These are phyloP conservation scores for Jaculus jaculus DNA, from an alignment of 2,113 vertebrate genomes.

Conservation along the genomic window DNA sequence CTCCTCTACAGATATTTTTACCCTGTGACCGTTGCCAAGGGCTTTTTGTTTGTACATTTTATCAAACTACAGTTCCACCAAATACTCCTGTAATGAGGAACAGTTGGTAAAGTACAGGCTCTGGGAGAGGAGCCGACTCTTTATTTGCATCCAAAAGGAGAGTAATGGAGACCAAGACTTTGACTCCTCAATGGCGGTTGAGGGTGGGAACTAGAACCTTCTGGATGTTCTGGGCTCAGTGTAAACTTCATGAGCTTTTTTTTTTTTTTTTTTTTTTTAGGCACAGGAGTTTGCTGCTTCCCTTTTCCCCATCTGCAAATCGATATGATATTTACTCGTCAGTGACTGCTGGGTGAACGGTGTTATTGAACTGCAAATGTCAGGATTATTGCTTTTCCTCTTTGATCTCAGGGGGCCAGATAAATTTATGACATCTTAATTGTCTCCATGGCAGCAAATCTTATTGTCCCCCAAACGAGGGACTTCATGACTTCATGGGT, in stretches of 20 bases:
- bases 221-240: neutral
- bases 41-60: constrained; percentile 60
- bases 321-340: neutral
- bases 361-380: constrained; percentile 49
- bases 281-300: neutral
- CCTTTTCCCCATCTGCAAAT: constrained; percentile 5
- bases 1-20: constrained; percentile 8
- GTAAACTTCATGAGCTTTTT: constrained; percentile 30
- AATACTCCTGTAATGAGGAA: constrained; percentile 54
- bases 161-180: constrained; percentile 19
- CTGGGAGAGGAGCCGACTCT: neutral
- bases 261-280: no score
- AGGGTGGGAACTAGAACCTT: neutral
- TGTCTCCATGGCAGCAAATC: constrained; percentile 85
- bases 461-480: constrained; percentile 85
- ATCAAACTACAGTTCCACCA: constrained; percentile 45
- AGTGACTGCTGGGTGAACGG: constrained; percentile 13
- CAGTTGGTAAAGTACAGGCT: constrained; percentile 41
- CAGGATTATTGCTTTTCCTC: constrained; percentile 70
- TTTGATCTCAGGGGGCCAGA: constrained; percentile 76
- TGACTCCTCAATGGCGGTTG: neutral
- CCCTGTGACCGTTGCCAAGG: constrained; percentile 37
- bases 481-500: constrained; percentile 86
- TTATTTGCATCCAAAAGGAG: constrained; percentile 3
- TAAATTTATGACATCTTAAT: constrained; percentile 81